These are phyloP conservation scores for Drosophila miranda DNA, from an alignment of 1,140 invertebrate species.

Conservation along the genomic window DNA sequence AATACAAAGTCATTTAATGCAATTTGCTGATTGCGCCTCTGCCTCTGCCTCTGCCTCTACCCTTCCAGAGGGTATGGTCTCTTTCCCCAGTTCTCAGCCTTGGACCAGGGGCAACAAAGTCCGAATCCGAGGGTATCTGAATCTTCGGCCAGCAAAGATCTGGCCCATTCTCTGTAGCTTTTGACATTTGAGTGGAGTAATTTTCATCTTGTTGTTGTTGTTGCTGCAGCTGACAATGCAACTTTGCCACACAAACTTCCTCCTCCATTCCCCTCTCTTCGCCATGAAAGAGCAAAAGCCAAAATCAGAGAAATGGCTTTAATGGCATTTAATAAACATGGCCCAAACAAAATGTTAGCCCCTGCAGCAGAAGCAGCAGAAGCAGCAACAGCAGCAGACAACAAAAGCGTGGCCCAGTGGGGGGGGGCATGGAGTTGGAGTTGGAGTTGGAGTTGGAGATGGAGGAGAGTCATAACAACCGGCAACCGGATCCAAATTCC, in stretches of 20 bases:
- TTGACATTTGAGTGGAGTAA: constrained; percentile 64
- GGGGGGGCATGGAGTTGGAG: not conserved
- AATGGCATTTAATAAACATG: constrained; percentile 75
- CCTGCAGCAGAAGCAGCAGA: not conserved
- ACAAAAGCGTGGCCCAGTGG: not conserved
- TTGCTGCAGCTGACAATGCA: constrained; percentile 44
- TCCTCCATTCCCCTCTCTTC: not conserved
- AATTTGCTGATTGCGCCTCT: constrained; percentile 71
- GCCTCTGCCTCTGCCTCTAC: too few relatives aligned
- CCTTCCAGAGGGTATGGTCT: too few relatives aligned
- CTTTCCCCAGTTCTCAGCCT: too few relatives aligned
- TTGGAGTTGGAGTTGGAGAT: too few relatives aligned
- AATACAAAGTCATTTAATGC: constrained; percentile 73
- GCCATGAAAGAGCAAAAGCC: constrained; percentile 48
- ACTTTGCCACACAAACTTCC: constrained; percentile 20
- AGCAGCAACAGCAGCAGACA: not conserved
- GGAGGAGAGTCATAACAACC: constrained; percentile 12
- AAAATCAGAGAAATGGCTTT: constrained; percentile 59
- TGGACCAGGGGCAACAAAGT: too few relatives aligned
- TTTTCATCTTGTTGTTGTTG: constrained; percentile 17
- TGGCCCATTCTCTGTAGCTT: constrained; percentile 35
- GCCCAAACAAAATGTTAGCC: constrained; percentile 44
- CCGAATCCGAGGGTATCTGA: too few relatives aligned
- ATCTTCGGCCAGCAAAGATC: too few relatives aligned
- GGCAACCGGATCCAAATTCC: constrained; percentile 71